Evolutionary conservation across 2,797 vertebrate species (phyloP).

Genomic region (Malacoraja senta): DNA sequence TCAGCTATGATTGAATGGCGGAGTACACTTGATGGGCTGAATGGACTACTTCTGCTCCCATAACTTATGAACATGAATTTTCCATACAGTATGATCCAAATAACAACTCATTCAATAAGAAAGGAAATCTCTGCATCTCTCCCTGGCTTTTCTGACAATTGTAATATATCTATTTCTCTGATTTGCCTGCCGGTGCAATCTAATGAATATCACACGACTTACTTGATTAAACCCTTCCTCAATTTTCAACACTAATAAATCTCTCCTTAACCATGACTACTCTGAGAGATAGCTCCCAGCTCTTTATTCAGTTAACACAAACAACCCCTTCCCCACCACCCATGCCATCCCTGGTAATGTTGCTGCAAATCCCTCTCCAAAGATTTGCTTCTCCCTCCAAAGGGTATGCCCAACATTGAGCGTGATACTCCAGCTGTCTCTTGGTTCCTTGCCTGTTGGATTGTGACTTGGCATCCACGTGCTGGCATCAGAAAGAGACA

Average conservation of each 20-base stretch:
- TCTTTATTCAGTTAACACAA: not conserved
- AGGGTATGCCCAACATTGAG: not conserved
- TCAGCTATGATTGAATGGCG: too few species aligned
- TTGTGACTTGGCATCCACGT: not conserved
- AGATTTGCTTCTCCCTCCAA: not conserved
- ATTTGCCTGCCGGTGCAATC: not conserved
- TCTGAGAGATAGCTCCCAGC: not conserved
- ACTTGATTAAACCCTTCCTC: not conserved
- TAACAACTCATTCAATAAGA: too few species aligned
- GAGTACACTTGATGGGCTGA: too few species aligned
- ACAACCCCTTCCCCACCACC: too few species aligned
- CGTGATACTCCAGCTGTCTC: not conserved
- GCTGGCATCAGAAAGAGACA: not conserved
- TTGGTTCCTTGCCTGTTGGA: not conserved
- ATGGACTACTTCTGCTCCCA: too few species aligned
- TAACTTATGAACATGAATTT: too few species aligned
- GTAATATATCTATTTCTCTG: not conserved
- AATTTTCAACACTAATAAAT: not conserved
- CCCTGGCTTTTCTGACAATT: not conserved
- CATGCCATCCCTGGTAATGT: not conserved
- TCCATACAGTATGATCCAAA: too few species aligned
- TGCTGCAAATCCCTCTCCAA: not conserved
- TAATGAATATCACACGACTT: not conserved
- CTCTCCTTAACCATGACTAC: not conserved
- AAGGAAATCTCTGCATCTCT: not conserved